A percentile compares a stretch with the other conserved stretches of the same genome.
Conservation (phyloP, 2,888 invertebrate species). For the Dascillus cervinus region DNA sequence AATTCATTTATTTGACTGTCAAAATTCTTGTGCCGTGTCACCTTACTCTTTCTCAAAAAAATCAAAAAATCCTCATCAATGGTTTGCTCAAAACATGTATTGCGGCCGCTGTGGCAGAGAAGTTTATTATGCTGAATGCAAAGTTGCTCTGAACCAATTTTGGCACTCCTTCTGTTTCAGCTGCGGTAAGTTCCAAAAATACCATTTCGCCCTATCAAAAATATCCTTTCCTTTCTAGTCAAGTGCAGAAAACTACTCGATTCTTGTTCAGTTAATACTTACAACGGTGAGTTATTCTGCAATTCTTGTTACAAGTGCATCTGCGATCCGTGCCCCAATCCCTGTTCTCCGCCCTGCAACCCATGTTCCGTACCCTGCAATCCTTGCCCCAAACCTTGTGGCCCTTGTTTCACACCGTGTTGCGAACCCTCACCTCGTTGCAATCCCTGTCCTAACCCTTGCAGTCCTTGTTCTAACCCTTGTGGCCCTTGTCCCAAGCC, state of each 20-base stretch:
- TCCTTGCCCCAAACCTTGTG: conserved; percentile 12
- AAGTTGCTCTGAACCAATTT: conserved; percentile 34
- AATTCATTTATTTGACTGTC: no score
- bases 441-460: conserved; percentile 14
- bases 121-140: conserved; percentile 37
- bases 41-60: not conserved
- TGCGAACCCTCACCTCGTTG: conserved; percentile 8
- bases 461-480: conserved; percentile 9
- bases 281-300: conserved; percentile 34
- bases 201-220: not conserved
- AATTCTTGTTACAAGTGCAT: conserved; percentile 29
- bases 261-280: conserved; percentile 29
- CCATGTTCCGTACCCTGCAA: conserved; percentile 1
- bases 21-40: conserved; percentile 5
- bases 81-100: no score
- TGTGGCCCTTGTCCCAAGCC: conserved; percentile 18
- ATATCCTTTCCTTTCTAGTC: conserved; percentile 21
- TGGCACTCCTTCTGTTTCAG: conserved; percentile 41
- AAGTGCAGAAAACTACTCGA: conserved; percentile 36
- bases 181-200: conserved; percentile 39
- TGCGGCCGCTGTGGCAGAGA: conserved; percentile 38
- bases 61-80: not conserved
- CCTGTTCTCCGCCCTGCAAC: not conserved
- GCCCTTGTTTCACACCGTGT: conserved; percentile 12
- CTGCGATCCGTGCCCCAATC: not conserved